A percentile compares a stretch with the other conserved stretches of the same genome.
phyloP scores from a whole-genome alignment of 2,797 vertebrate genomes.

The Sylvilagus floridanus region DNA sequence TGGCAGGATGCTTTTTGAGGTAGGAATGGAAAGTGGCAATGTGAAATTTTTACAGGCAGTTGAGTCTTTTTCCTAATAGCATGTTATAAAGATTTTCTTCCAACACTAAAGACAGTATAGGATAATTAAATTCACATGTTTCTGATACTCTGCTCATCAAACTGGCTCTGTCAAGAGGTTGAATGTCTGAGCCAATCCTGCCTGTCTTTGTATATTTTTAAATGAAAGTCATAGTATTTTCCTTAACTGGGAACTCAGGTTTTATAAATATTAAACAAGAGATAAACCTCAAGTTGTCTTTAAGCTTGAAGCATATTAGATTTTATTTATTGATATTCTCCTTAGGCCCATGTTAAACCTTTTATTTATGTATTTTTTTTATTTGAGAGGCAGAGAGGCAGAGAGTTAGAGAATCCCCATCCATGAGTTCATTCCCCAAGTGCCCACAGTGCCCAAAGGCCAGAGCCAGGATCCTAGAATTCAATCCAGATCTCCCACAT shows the following conservation, averaged over 20 bases:
- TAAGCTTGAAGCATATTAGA: conserved; percentile 35
- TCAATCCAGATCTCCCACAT: too few species aligned
- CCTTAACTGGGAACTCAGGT: neutral
- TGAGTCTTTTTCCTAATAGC: neutral
- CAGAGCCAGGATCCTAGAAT: too few species aligned
- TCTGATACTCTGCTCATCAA: conserved; percentile 39
- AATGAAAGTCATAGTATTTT: conserved; percentile 46
- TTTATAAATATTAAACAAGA: conserved; percentile 58
- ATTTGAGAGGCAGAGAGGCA: too few species aligned
- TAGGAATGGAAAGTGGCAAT: neutral
- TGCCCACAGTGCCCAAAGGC: too few species aligned
- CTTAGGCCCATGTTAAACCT: neutral
- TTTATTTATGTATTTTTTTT: conserved; percentile 33
- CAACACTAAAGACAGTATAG: neutral
- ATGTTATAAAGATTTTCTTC: conserved; percentile 23
- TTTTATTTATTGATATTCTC: conserved; percentile 33
- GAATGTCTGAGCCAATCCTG: conserved; percentile 18
- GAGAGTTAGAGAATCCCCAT: too few species aligned
- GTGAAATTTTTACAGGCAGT: neutral
- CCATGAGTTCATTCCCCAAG: too few species aligned
- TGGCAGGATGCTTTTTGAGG: neutral
- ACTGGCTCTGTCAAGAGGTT: neutral
- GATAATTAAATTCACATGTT: conserved; percentile 58
- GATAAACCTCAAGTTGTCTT: conserved; percentile 39
- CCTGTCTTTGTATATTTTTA: conserved; percentile 53